A percentile compares a stretch with the other conserved stretches of the same genome.
Conservation (phyloP, 2,888 invertebrate species). For the Orthonychiurus folsomi region DNA sequence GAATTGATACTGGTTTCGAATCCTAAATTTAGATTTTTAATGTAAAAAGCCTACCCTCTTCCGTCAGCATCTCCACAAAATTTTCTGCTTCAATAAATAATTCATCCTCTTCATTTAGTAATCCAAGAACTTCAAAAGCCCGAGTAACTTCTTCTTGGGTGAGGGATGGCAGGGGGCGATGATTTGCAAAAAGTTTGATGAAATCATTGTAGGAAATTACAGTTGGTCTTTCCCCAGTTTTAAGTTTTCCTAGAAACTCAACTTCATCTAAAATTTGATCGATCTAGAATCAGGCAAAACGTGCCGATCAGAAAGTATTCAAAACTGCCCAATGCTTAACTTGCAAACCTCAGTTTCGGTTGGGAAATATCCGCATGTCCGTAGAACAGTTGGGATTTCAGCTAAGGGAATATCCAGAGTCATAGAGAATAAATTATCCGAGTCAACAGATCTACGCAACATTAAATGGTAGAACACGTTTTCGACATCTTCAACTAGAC, state of each 20-base stretch:
- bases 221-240: conserved; percentile 17
- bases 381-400: conserved; percentile 33
- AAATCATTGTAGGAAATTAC: conserved; percentile 34
- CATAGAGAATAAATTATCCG: conserved; percentile 29
- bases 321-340: neutral
- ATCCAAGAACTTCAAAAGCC: conserved; percentile 26
- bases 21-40: neutral
- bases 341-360: conserved; percentile 33
- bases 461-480: conserved; percentile 35
- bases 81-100: conserved; percentile 25
- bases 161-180: conserved; percentile 25
- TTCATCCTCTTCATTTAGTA: conserved; percentile 25
- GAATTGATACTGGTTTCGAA: too few relatives aligned
- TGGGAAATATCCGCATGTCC: conserved; percentile 37
- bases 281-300: conserved; percentile 19
- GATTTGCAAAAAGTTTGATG: conserved; percentile 36
- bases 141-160: conserved; percentile 22
- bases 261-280: conserved; percentile 37
- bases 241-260: conserved; percentile 21
- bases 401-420: conserved; percentile 28
- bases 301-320: too few relatives aligned
- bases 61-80: conserved; percentile 27
- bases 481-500: conserved; percentile 32
- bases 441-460: conserved; percentile 26
- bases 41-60: conserved; percentile 19